Evolutionary conservation across 2,113 vertebrate genomes (phyloP).

Genomic region (Pagrus major): DNA sequence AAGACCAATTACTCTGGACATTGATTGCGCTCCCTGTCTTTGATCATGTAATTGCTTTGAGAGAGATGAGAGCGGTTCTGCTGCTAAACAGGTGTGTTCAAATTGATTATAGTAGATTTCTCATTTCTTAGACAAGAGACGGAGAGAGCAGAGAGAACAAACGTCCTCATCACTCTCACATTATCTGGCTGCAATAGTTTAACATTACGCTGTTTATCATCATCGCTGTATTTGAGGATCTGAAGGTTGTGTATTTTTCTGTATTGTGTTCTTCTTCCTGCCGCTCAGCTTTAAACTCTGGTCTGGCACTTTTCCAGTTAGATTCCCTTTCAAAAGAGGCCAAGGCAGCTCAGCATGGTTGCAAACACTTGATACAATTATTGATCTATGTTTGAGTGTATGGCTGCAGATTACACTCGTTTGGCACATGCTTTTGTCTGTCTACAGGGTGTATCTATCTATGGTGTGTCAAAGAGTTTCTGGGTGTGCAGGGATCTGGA

Average conservation of each 20-base stretch:
- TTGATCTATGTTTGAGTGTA: conserved; percentile 12
- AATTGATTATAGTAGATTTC: conserved; percentile 65
- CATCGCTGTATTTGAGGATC: conserved; percentile 38
- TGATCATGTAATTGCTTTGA: conserved; percentile 81
- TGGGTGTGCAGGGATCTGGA: background rate
- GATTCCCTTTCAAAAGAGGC: conserved; percentile 23
- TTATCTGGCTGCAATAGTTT: conserved; percentile 2
- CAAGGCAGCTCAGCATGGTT: conserved; percentile 8
- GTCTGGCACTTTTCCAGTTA: conserved; percentile 1
- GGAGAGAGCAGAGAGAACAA: conserved; percentile 17
- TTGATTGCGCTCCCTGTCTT: conserved; percentile 75
- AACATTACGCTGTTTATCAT: conserved; percentile 16
- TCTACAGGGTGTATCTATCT: background rate
- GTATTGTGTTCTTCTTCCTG: conserved; percentile 7
- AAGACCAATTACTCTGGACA: conserved; percentile 80
- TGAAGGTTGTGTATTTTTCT: conserved; percentile 14
- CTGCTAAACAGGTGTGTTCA: conserved; percentile 67
- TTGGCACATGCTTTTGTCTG: background rate
- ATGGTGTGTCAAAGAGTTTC: background rate
- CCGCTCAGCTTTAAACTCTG: background rate
- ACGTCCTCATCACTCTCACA: conserved; percentile 19
- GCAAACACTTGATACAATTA: conserved; percentile 28
- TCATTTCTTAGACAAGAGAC: conserved; percentile 43
- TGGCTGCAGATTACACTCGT: background rate
- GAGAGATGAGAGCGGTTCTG: conserved; percentile 67